Percentiles rank a stretch among this genome's conserved stretches.
Evolutionary conservation across 2,797 vertebrate genomes (phyloP).

Genomic region (Rhadinocentrus ornatus): DNA sequence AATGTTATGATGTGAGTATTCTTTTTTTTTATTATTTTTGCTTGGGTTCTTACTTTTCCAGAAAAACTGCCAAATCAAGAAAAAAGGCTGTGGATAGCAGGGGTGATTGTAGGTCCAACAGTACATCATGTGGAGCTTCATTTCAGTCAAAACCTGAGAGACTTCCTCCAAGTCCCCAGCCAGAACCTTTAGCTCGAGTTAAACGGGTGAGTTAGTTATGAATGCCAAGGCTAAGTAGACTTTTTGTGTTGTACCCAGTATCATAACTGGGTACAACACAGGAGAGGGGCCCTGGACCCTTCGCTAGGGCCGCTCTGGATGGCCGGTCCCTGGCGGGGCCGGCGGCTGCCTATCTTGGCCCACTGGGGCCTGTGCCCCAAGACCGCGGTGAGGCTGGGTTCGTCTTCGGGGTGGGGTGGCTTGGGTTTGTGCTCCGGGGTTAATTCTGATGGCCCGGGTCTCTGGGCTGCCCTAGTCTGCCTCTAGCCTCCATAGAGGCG

Average conservation of each 20-base stretch:
- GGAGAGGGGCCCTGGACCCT: too few relatives aligned
- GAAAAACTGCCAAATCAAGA: conserved; percentile 90
- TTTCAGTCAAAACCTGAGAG: conserved; percentile 61
- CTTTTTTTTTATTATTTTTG: conserved; percentile 5
- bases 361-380: too few relatives aligned
- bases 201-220: conserved; percentile 76
- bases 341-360: too few relatives aligned
- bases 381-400: too few relatives aligned
- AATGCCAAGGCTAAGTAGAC: not conserved
- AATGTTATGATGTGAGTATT: not conserved
- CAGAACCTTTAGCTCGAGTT: conserved; percentile 65
- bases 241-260: not conserved
- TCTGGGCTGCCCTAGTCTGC: too few relatives aligned
- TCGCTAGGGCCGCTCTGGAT: too few relatives aligned
- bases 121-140: conserved; percentile 51
- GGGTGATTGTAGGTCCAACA: conserved; percentile 70
- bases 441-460: too few relatives aligned
- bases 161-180: conserved; percentile 46
- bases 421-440: too few relatives aligned
- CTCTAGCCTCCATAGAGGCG: too few relatives aligned
- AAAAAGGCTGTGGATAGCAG: conserved; percentile 77
- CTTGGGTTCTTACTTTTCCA: conserved; percentile 71
- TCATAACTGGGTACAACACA: too few relatives aligned
- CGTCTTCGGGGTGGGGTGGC: too few relatives aligned
- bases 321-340: too few relatives aligned